Evolutionary conservation across 1,140 invertebrate genomes (phyloP).

Genomic region (Procambarus virginalis): DNA sequence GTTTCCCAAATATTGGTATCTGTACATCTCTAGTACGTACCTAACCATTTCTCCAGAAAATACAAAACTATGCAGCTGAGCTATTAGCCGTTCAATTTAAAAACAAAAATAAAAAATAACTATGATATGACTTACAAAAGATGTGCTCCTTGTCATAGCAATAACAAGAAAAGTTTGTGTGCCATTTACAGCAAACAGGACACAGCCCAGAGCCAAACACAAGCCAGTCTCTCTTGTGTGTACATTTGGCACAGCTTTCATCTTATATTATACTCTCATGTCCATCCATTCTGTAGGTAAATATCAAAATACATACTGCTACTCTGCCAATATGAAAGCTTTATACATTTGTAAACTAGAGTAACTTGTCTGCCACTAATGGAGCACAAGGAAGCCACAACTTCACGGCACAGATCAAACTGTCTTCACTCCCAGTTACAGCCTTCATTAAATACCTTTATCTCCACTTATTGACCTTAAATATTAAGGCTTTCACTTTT

Average conservation of each 20-base stretch:
- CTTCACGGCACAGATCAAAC: constrained; percentile 20
- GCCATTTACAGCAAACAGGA: constrained; percentile 24
- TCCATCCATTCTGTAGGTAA: constrained; percentile 37
- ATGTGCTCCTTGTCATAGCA: constrained; percentile 26
- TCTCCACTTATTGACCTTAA: constrained; percentile 5
- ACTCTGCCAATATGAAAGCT: constrained; percentile 65
- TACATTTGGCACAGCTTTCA: constrained; percentile 58
- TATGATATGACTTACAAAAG: constrained; percentile 31
- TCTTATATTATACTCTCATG: constrained; percentile 32
- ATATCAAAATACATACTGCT: constrained; percentile 65
- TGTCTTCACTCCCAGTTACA: not conserved
- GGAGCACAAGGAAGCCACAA: constrained; percentile 44
- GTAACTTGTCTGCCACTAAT: constrained; percentile 47
- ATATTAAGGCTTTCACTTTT: constrained; percentile 20
- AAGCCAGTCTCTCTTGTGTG: constrained; percentile 42
- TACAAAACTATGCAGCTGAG: constrained; percentile 40
- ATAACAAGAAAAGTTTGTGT: not conserved
- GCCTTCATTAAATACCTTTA: not conserved
- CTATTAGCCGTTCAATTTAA: constrained; percentile 30
- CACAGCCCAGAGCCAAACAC: constrained; percentile 38
- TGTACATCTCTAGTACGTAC: not conserved
- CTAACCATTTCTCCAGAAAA: constrained; percentile 11
- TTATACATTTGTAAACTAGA: constrained; percentile 63
- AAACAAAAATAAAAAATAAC: not conserved
- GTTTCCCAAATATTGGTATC: no score